phyloP scores from a whole-genome alignment of 2,797 vertebrate genomes.

The Microchirus variegatus region DNA sequence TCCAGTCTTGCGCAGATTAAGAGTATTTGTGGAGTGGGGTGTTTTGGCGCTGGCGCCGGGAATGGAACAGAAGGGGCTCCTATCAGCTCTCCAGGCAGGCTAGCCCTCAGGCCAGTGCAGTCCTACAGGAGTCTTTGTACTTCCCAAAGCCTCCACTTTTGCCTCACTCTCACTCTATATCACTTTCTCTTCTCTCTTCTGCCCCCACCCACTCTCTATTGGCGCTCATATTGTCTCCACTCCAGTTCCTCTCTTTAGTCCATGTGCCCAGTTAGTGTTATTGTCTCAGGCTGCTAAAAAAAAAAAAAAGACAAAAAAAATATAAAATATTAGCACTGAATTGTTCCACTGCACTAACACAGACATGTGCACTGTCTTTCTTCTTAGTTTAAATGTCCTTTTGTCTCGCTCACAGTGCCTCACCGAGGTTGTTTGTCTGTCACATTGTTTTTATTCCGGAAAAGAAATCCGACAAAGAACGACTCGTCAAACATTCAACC shows the following conservation, averaged over 20 bases:
- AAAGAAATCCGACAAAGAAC: conserved; percentile 73
- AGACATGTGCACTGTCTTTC: conserved; percentile 8
- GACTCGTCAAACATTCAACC: conserved; percentile 75
- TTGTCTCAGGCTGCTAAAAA: conserved; percentile 6
- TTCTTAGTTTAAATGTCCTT: conserved; percentile 16
- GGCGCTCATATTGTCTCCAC: conserved; percentile 47
- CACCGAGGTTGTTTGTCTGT: conserved; percentile 29
- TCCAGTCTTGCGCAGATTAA: conserved; percentile 88
- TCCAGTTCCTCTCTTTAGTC: conserved; percentile 32
- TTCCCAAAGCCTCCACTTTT: conserved; percentile 75
- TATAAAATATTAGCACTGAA: not conserved
- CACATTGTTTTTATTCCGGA: conserved; percentile 59
- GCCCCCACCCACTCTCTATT: conserved; percentile 47
- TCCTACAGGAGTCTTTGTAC: conserved; percentile 86
- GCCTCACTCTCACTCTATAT: conserved; percentile 62
- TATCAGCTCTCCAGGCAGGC: conserved; percentile 84
- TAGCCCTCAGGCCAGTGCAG: conserved; percentile 81
- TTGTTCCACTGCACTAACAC: conserved; percentile 4
- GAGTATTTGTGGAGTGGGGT: conserved; percentile 79
- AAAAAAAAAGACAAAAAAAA: conserved; percentile 8
- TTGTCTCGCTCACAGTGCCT: conserved; percentile 22
- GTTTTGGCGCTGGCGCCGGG: conserved; percentile 71
- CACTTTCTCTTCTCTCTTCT: conserved; percentile 58
- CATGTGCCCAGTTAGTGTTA: conserved; percentile 12
- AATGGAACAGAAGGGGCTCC: conserved; percentile 74